phyloP scores from a whole-genome alignment of 2,888 invertebrate species.

The Apodemia hepburni region DNA sequence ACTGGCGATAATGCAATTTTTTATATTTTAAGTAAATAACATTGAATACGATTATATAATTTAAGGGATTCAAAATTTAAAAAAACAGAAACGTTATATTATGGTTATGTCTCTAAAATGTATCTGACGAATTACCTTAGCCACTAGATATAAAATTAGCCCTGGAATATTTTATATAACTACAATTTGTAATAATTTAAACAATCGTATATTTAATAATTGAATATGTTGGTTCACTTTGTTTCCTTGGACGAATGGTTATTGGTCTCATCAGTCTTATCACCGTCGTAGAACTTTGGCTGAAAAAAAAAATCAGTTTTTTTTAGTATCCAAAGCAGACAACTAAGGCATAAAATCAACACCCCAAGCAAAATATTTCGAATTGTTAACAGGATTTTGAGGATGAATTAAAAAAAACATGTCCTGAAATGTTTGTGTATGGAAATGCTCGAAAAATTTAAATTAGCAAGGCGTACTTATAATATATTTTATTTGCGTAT shows the following conservation, averaged over 20 bases:
- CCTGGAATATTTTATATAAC: background rate
- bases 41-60: too few species aligned
- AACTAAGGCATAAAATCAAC: background rate
- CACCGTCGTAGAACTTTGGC: slow-evolving; percentile 84
- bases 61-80: too few species aligned
- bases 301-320: slow-evolving; percentile 47
- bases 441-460: too few species aligned
- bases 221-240: slow-evolving; percentile 44
- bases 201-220: slow-evolving; percentile 31
- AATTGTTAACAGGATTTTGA: background rate
- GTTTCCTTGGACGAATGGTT: slow-evolving; percentile 76
- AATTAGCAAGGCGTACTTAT: too few species aligned
- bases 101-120: too few species aligned
- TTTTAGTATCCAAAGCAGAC: background rate
- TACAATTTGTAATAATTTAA: slow-evolving; percentile 25
- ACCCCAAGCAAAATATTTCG: background rate
- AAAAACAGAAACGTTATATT: too few species aligned
- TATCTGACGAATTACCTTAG: slow-evolving; percentile 7
- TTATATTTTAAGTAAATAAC: too few species aligned
- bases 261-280: slow-evolving; percentile 81
- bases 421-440: background rate
- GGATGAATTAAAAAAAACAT: background rate
- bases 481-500: too few species aligned
- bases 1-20: too few species aligned
- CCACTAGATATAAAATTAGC: background rate